Evolutionary conservation across 2,888 invertebrate species (phyloP), one percentile per base, ranked within the genome.

Genomic region (Tenthredo distinguenda): DNA sequence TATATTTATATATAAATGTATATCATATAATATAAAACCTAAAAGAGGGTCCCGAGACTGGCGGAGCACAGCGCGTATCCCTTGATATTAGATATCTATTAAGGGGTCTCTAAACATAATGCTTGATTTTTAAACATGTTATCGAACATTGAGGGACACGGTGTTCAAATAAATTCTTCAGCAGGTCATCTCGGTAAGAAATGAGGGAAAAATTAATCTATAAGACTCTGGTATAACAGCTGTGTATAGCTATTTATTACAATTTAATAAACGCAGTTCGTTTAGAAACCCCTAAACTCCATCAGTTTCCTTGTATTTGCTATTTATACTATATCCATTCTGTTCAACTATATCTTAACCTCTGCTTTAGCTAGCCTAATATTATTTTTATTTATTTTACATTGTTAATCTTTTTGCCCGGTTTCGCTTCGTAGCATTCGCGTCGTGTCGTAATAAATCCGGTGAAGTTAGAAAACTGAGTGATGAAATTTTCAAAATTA

Each of bases 21-120:
- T 91, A 91, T 89, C 89, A 91, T 92, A 92, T 91, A 68, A 68
- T 92, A 92, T 92, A 93, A 92, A 93, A 93, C 91, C 92, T 92
- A 92, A 93, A 68, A 93, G 92, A 92, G 91, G 91, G 91, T 93
- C 92, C 91, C 92, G 92, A 92, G 92, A 91, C 90, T 90, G 91
- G 88, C 90, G 91, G 91, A 92, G 87, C 88, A 90, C 89, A 91
- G 90, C 90, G 90, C 90, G 90, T 89, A 84, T 86, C 77, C 65
- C 81, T 85, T 58, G 71, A 82, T 85, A 85, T 68, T 58, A 31
- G 31, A 83, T 68, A 34, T 62, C 81, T 26, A 50, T 83, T 34
- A 12, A 83, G 83, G 47, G 83, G 83, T 83, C 47, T 83, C 47
- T 31, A 83, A 83, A 71, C 83, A 71, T 37, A 34, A 83, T 50